Conservation (phyloP, 2,113 vertebrate species). For the Alectura lathami region DNA sequence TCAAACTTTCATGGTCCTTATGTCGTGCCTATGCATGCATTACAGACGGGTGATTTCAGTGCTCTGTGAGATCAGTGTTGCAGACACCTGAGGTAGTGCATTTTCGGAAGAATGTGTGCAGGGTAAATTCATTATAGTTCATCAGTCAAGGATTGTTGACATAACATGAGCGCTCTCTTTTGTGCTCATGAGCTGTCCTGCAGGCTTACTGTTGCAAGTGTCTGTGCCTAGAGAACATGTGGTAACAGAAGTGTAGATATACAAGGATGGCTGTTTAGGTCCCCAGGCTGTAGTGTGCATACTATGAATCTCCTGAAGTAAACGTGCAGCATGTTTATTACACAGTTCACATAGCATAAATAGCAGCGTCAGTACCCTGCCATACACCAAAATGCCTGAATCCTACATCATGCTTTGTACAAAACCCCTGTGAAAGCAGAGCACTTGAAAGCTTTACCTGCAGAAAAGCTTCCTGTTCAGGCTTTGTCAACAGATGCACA, state of each 20-base stretch:
- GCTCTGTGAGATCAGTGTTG: neutral
- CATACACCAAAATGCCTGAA: neutral
- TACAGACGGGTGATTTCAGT: neutral
- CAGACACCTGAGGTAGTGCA: neutral
- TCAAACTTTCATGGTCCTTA: neutral
- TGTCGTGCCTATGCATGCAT: neutral
- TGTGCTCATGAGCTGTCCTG: neutral
- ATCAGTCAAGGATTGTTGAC: neutral
- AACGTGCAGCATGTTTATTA: neutral
- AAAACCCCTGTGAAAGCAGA: neutral
- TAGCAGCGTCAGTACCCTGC: neutral
- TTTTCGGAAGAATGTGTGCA: neutral
- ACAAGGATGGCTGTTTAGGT: neutral
- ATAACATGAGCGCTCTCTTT: neutral
- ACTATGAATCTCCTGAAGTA: neutral
- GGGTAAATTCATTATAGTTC: neutral
- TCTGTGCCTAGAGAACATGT: neutral
- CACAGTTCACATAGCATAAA: neutral
- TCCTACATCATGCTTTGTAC: neutral
- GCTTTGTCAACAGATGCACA: slow-evolving; percentile 21
- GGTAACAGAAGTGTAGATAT: neutral
- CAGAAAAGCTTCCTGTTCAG: slow-evolving; percentile 20
- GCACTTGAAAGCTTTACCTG: slow-evolving; percentile 32
- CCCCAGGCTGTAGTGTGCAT: neutral
- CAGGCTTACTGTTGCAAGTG: neutral